Evolutionary conservation across 92 coral and sea anemone genomes (phyloP), one percentile per base, ranked within the genome.

Genomic region (Isaurus tuberculatus): DNA sequence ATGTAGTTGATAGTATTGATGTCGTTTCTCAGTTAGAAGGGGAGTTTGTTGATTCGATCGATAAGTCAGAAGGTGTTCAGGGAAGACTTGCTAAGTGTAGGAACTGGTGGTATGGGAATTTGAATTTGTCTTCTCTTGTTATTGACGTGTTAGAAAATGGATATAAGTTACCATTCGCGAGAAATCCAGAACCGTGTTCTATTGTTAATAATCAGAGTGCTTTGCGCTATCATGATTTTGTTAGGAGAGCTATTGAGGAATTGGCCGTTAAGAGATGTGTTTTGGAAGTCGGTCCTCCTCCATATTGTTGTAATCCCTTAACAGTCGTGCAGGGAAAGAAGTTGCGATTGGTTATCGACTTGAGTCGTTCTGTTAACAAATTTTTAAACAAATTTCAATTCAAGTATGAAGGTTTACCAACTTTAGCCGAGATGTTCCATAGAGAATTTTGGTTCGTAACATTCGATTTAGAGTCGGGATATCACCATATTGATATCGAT

Each of bases 11-110:
- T 1, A 13, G 61, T 49, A 30, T 72, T 32, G 28, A 14, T 23
- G 23, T 20, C 23, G 15, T 72, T 2, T 6, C 14, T n/a, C 79
- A 72, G 79, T 72, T 72, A 49, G 58, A 16, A 71, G 78, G 78
- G 78, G 78, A 36, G 61, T 4, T 72, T 72, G 58, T 32, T 2
- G 58, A 72, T 16, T 17, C 17, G 16, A 36, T 4, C 22, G 29
- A 72, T 66, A 66, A 66, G 43, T 66, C 43, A 3, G 72, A 66
- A 66, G 16, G 72, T 26, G 43, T 66, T 29, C 72, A 66, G 20
- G 20, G 72, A 25, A 28, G 72, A 26, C 29, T 27, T 29, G 42
- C 40, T 17, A 29, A 66, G n/a, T 66, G 19, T 43, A 66, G 37
- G 32, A 66, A 0, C 2, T 68, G 46, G 49, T 16, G 17, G 73